phyloP scores from a whole-genome alignment of 2,888 invertebrate genomes.

The Adelphocoris suturalis region DNA sequence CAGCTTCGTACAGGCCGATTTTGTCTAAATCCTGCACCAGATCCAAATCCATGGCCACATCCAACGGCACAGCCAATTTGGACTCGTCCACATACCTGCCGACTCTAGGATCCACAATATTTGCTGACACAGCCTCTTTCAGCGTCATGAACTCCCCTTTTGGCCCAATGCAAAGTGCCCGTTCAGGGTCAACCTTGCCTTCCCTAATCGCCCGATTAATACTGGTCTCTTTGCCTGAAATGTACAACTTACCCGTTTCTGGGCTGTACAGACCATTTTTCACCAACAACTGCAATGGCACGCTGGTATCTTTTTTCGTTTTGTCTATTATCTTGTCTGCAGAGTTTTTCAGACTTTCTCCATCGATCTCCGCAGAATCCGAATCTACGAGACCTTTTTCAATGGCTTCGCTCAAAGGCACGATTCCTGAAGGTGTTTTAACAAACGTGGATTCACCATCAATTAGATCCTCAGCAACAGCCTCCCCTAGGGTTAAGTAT shows the following conservation, averaged over 20 bases:
- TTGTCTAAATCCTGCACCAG: conserved; percentile 90
- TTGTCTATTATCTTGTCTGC: conserved; percentile 84
- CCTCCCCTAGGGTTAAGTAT: conserved; percentile 88
- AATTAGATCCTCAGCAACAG: conserved; percentile 87
- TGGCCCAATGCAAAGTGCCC: conserved; percentile 49
- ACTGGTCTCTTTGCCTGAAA: conserved; percentile 91
- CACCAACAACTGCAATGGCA: conserved; percentile 65
- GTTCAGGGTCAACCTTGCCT: conserved; percentile 59
- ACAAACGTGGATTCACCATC: conserved; percentile 84
- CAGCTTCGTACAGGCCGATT: conserved; percentile 87
- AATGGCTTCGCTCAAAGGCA: conserved; percentile 88
- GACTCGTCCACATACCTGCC: conserved; percentile 93
- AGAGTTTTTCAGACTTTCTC: conserved; percentile 89
- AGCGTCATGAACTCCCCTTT: conserved; percentile 57
- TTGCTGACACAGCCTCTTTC: conserved; percentile 60
- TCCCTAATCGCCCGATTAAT: conserved; percentile 67
- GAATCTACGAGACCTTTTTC: conserved; percentile 85
- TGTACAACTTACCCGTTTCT: conserved; percentile 78
- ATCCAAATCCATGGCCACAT: conserved; percentile 88
- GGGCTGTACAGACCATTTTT: conserved; percentile 58
- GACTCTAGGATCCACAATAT: conserved; percentile 81
- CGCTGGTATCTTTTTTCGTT: conserved; percentile 79
- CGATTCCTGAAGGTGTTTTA: conserved; percentile 85
- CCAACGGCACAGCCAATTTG: conserved; percentile 89
- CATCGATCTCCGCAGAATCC: conserved; percentile 91